Evolutionary conservation across 2,113 vertebrate species (phyloP), one percentile per base, ranked within the genome.

Genomic region (Ondatra zibethicus): DNA sequence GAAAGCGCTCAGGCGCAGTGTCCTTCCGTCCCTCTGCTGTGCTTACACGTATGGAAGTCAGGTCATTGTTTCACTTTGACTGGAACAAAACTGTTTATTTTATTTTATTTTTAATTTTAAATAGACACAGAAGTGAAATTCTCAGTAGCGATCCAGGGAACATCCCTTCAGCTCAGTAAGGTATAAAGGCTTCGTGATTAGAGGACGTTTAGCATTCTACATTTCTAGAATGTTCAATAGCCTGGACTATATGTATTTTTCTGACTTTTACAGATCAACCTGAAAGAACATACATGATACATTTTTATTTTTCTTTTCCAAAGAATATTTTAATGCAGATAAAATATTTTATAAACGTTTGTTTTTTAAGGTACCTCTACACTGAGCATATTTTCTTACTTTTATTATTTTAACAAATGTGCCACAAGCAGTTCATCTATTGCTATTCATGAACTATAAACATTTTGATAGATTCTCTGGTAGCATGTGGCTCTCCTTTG

Each of bases 391-490:
- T 96, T 97, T 98, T 98, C 97, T 96, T 98, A 98, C 90, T 92
- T 98, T 97, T 96, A 58, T 93, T 97, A 29, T 97, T 98, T 97
- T 96, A 95, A 96, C 96, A 93, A 97, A 96, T 97, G 96, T 97
- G 89, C 95, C 63, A 96, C 96, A n/a, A 97, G 97, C 95, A 98
- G 97, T 97, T 93, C 70, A 97, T 97, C 97, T 89, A 92, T 94
- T 91, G 88, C 86, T 89, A 72, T 88, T 95, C 80, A 16, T 13
- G 55, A 93, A 94, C 97, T 93, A 96, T 93, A 95, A 81, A 93
- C 73, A 47, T 91, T 96, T 97, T 97, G 89, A 52, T 92, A 96
- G 68, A n/a, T 89, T 39, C 95, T 86, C 4, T 61, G 5, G 42
- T 96, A 94, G 92, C 63, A 92, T 76, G 66, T 96, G 93, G 45